phyloP scores from a whole-genome alignment of 2,797 vertebrate genomes.

The Cryptoprocta ferox region DNA sequence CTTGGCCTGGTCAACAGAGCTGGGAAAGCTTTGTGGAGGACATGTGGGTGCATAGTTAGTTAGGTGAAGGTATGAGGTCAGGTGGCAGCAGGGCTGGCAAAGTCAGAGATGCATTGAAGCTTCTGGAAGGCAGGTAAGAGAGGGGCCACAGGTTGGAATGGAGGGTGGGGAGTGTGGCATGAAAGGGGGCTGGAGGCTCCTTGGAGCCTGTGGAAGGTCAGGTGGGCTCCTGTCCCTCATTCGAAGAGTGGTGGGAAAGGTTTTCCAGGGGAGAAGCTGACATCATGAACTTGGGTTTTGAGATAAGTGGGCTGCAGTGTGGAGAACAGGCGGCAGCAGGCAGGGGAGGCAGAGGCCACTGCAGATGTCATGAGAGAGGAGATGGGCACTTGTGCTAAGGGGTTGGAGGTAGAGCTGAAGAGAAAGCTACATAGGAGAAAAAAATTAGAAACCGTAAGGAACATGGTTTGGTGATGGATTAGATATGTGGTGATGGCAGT shows the following conservation, averaged over 20 bases:
- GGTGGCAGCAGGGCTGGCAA: rapidly evolving
- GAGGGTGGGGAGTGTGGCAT: no score
- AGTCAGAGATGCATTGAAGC: not conserved
- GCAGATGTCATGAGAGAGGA: no score
- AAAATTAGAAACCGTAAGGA: not conserved
- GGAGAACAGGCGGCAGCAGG: not conserved
- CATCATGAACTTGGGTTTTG: not conserved
- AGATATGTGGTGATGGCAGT: not conserved
- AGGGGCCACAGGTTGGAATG: rapidly evolving
- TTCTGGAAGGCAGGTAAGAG: rapidly evolving
- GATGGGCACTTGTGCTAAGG: not conserved
- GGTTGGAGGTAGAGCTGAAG: not conserved
- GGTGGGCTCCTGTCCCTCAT: not conserved
- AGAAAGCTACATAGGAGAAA: no score
- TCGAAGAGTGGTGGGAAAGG: not conserved
- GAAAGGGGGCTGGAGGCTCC: not conserved
- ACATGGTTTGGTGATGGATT: not conserved
- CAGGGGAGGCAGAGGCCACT: rapidly evolving
- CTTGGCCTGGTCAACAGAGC: no score
- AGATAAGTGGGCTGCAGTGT: no score
- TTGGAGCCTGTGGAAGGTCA: not conserved
- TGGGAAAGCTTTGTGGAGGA: not conserved
- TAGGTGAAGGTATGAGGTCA: rapidly evolving
- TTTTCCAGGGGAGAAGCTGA: no score
- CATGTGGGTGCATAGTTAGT: rapidly evolving